These are phyloP conservation scores for Perithous albicinctus DNA, from an alignment of 2,888 invertebrate genomes.

Conservation along the genomic window DNA sequence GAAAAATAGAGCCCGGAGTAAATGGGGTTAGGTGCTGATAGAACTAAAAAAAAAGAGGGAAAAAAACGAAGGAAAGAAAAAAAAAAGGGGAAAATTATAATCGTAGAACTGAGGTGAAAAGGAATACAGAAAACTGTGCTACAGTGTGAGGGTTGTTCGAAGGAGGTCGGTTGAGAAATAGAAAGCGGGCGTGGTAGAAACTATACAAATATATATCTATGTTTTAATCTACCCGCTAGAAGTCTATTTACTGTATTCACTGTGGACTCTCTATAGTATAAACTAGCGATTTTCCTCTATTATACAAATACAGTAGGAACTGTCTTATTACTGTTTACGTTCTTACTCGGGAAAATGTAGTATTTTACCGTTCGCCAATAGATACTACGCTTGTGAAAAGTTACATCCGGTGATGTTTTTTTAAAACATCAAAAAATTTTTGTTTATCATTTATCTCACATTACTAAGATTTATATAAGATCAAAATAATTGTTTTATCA, in stretches of 20 bases:
- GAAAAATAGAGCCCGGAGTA: constrained; percentile 6
- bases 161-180: not conserved
- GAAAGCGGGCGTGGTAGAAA: not conserved
- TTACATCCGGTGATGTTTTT: not conserved
- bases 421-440: too few relatives aligned
- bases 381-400: not conserved
- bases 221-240: not conserved
- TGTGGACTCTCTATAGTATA: not conserved
- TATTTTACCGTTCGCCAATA: not conserved
- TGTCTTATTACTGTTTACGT: not conserved
- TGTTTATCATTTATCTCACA: not conserved
- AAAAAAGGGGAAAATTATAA: constrained; percentile 16
- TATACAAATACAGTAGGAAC: not conserved
- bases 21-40: constrained; percentile 56
- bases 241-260: constrained; percentile 7
- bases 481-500: too few relatives aligned
- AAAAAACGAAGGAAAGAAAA: constrained; percentile 15
- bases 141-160: constrained; percentile 46
- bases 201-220: too few relatives aligned
- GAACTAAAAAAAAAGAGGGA: too few relatives aligned
- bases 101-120: constrained; percentile 11
- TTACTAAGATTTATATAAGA: too few relatives aligned
- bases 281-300: constrained; percentile 2
- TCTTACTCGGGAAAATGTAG: not conserved
- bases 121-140: constrained; percentile 52